These are phyloP conservation scores for Agriotes lineatus DNA, from an alignment of 2,888 invertebrate species.

Conservation along the genomic window DNA sequence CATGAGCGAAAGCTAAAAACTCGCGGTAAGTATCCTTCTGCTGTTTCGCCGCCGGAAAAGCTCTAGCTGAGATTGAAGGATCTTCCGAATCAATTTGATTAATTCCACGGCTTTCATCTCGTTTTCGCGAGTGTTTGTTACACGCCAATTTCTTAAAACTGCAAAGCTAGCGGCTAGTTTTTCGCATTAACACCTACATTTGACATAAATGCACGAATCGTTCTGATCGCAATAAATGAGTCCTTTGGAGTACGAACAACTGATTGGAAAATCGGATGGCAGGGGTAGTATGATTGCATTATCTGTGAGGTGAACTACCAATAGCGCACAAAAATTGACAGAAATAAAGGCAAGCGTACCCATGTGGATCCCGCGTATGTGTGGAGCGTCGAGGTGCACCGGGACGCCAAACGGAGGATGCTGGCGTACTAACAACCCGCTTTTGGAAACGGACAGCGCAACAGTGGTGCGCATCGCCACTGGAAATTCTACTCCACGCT, in stretches of 20 bases:
- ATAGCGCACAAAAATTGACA: background rate
- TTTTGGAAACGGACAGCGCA: conserved; percentile 47
- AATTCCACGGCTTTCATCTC: conserved; percentile 7
- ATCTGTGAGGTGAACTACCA: too few relatives aligned
- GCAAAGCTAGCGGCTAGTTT: too few relatives aligned
- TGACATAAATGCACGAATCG: too few relatives aligned
- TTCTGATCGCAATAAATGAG: too few relatives aligned
- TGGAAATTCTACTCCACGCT: conserved; percentile 37
- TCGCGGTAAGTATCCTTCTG: background rate
- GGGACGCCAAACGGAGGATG: conserved; percentile 47
- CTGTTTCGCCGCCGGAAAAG: background rate
- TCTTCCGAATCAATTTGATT: conserved; percentile 7
- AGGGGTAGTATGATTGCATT: too few relatives aligned
- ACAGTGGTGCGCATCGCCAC: conserved; percentile 50
- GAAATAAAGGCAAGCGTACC: conserved; percentile 23
- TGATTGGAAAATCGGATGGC: too few relatives aligned
- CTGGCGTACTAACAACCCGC: conserved; percentile 45
- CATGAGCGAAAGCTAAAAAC: too few relatives aligned
- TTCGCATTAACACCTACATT: too few relatives aligned
- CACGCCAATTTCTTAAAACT: conserved; percentile 4
- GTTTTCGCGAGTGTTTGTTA: background rate
- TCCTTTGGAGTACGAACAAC: too few relatives aligned
- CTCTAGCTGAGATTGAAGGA: conserved; percentile 2
- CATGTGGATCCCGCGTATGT: conserved; percentile 36
- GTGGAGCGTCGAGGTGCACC: conserved; percentile 47